phyloP scores from a whole-genome alignment of 2,888 invertebrate species.

The Prosopocoilus inquinatus region DNA sequence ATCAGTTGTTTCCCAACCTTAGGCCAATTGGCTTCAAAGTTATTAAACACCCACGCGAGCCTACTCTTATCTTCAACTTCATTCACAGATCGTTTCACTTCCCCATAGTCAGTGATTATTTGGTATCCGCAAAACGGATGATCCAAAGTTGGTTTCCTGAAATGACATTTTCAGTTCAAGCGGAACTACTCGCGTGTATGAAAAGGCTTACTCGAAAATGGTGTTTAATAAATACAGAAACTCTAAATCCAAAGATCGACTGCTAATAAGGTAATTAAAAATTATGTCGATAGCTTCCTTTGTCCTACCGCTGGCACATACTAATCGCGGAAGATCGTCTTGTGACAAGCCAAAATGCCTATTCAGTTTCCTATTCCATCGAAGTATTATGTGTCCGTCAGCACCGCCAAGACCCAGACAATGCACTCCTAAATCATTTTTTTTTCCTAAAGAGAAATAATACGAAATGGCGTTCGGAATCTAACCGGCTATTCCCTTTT shows the following conservation, averaged over 20 bases:
- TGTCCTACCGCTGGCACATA: slow-evolving; percentile 73
- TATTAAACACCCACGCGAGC: slow-evolving; percentile 9
- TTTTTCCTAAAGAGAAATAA: no score
- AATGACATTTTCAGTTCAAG: background rate
- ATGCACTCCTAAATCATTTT: slow-evolving; percentile 58
- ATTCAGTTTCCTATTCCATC: slow-evolving; percentile 59
- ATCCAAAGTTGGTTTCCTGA: slow-evolving; percentile 3
- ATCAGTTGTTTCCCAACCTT: background rate
- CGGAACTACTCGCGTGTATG: no score
- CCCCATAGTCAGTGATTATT: background rate
- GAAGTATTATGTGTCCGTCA: slow-evolving; percentile 70
- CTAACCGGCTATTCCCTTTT: slow-evolving; percentile 69
- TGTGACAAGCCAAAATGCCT: slow-evolving; percentile 60
- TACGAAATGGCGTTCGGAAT: background rate
- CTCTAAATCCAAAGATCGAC: slow-evolving; percentile 42
- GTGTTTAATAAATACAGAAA: slow-evolving; percentile 37
- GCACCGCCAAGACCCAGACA: slow-evolving; percentile 92
- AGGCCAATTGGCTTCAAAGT: slow-evolving; percentile 5
- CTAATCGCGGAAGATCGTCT: slow-evolving; percentile 68
- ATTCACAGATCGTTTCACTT: no score
- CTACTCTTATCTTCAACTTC: background rate
- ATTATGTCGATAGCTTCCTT: slow-evolving; percentile 68
- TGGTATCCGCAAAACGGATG: slow-evolving; percentile 7
- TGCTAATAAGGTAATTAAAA: slow-evolving; percentile 61
- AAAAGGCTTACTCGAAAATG: slow-evolving; percentile 49